A percentile compares a stretch with the other conserved stretches of the same genome.
phyloP scores from a whole-genome alignment of 2,888 invertebrate genomes.

The Amblyjoppa fuscipennis region DNA sequence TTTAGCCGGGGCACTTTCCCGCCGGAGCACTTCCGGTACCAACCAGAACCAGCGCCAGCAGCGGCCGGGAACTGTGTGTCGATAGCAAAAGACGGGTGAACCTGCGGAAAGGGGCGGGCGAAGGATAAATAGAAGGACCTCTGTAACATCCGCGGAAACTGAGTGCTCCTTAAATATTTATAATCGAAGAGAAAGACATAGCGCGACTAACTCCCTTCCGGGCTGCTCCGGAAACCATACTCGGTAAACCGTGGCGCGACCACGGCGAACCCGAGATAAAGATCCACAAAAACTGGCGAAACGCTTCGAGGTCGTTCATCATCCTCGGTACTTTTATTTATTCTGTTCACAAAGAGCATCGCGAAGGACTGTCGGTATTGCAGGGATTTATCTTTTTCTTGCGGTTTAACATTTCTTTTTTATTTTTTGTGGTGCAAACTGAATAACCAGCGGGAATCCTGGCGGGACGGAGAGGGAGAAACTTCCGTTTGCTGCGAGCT shows the following conservation, averaged over 20 bases:
- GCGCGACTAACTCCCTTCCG: conserved; percentile 26
- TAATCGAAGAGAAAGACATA: conserved; percentile 47
- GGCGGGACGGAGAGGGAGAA: background rate
- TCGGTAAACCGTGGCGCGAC: background rate
- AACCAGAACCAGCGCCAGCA: background rate
- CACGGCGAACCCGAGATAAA: background rate
- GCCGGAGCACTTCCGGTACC: conserved; percentile 61
- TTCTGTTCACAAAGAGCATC: background rate
- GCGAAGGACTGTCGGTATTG: background rate
- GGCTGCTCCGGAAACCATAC: background rate
- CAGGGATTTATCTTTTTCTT: background rate
- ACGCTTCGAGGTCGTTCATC: background rate
- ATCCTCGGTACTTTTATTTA: background rate
- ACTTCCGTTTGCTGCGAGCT: background rate
- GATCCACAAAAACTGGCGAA: background rate
- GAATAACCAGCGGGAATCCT: background rate
- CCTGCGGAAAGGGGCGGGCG: background rate
- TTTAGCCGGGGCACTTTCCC: conserved; percentile 49
- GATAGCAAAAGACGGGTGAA: conserved; percentile 18
- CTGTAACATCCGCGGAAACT: conserved; percentile 8
- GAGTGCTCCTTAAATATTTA: conserved; percentile 66
- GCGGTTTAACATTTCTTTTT: background rate
- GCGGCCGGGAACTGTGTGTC: no score
- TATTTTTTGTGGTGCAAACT: background rate
- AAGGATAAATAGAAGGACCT: conserved; percentile 47